These are phyloP conservation scores for Microctonus brassicae DNA, from an alignment of 2,888 invertebrate species.

Conservation along the genomic window DNA sequence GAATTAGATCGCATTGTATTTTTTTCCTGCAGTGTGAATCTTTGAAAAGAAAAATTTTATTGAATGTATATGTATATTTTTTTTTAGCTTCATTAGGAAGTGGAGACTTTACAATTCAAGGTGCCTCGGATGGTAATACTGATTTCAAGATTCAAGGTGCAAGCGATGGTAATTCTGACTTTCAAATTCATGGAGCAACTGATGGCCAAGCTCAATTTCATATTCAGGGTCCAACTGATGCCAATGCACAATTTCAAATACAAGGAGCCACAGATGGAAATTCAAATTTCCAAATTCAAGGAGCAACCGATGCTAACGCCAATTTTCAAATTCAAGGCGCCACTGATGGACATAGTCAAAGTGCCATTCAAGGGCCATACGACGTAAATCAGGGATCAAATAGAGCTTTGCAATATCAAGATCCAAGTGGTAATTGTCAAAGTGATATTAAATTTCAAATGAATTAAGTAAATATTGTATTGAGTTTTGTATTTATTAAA, in stretches of 20 bases:
- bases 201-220: constrained; percentile 61
- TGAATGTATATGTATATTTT: constrained; percentile 13
- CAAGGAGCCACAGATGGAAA: constrained; percentile 58
- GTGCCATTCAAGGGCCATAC: constrained; percentile 54
- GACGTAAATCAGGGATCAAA: constrained; percentile 48
- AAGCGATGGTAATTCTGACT: constrained; percentile 56
- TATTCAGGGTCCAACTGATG: constrained; percentile 61
- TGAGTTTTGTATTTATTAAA: neutral
- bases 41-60: neutral
- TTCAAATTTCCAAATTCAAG: constrained; percentile 50
- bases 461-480: neutral
- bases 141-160: constrained; percentile 57
- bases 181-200: constrained; percentile 61
- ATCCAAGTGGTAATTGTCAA: constrained; percentile 57
- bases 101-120: constrained; percentile 51
- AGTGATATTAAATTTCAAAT: neutral
- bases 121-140: constrained; percentile 45
- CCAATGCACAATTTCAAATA: constrained; percentile 54
- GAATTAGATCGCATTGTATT: neutral
- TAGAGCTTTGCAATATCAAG: constrained; percentile 60
- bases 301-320: constrained; percentile 45
- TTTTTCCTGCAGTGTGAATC: neutral
- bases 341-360: constrained; percentile 48
- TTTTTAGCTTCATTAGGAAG: constrained; percentile 52
- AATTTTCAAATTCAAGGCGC: constrained; percentile 51